Evolutionary conservation across 2,113 vertebrate genomes (phyloP), one percentile per base, ranked within the genome.

Genomic region (Blennius ocellaris): DNA sequence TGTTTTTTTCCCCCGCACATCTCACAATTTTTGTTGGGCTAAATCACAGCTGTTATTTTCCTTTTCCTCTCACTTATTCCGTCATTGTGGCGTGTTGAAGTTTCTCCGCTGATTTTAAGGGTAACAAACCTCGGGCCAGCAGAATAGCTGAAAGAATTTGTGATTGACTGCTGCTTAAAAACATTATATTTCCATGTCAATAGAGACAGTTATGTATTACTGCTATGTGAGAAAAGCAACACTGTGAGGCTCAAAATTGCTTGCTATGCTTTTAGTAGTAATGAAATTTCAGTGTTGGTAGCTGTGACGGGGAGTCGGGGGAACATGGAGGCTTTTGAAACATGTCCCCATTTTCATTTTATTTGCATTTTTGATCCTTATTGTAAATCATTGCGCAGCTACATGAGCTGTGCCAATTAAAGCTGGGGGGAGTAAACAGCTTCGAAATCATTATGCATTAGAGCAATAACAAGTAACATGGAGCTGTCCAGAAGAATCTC

Each of bases 1-100:
- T 81, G 85, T 77, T 87, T 86, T 88, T 71, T 80, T 84, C 59
- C 76, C 82, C 64, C 65, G n/a, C n/a, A n/a, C n/a, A n/a, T n/a
- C n/a, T 60, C 49, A 63, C 16, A 58, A 45, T 70, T 74, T 74
- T 78, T 45, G 57, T 64, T 16, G 50, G 12, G 47, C 47, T 40
- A 73, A 75, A 80, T 83, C 75, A 70, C 64, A 78, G 60, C 60
- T 56, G 72, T 77, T 64, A 77, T 72, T 78, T 87, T 63, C 37
- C 48, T 53, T 54, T 71, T 69, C 30, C 60, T 64, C 57, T 51
- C 43, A 52, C 51, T 71, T 62, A 5, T 60, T 73, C 49, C 11
- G 45, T 48, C 11, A 6, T 21, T 52, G n/a, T 38, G 11, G 47
- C 12, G 38, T 37, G 16, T 2, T 61, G 73, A 76, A 7, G 48